Evolutionary conservation across 2,797 vertebrate genomes (phyloP).

Genomic region (Urophycis tenuis): DNA sequence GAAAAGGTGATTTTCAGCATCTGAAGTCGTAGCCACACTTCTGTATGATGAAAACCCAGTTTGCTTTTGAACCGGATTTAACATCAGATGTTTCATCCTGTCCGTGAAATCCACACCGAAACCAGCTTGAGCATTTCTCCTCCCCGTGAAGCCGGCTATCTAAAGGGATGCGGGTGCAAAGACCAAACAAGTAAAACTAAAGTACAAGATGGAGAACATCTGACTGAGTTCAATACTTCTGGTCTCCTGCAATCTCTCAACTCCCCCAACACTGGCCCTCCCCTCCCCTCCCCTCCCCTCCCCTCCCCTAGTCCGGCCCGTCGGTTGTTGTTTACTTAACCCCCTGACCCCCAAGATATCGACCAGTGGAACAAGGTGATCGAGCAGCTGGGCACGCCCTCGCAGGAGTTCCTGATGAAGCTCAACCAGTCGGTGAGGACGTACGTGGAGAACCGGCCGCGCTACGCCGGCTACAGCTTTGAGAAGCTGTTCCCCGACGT

Average conservation of each 20-base stretch:
- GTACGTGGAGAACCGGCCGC: constrained; percentile 96
- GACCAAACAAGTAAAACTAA: background rate
- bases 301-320: constrained; percentile 8
- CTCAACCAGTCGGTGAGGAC: constrained; percentile 96
- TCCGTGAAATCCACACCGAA: background rate
- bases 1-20: background rate
- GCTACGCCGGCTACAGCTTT: constrained; percentile 91
- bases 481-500: constrained; percentile 93
- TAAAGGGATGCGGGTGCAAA: background rate
- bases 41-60: background rate
- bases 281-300: background rate
- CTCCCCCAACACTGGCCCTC: background rate
- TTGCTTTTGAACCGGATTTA: background rate
- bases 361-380: constrained; percentile 99
- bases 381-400: constrained; percentile 92
- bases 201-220: background rate
- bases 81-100: background rate
- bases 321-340: constrained; percentile 78
- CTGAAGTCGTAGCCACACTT: background rate
- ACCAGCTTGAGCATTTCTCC: background rate
- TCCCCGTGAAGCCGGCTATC: background rate
- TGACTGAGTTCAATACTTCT: background rate
- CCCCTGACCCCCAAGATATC: constrained; percentile 77
- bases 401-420: constrained; percentile 94
- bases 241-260: background rate